These are phyloP conservation scores for Mus musculus DNA, from an alignment of 2,113 vertebrate species.

Conservation along the genomic window GRCm39 chr13:16906501-16907000, in stretches of 20 bases:
- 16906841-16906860: neutral
- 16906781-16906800: neutral
- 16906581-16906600: neutral
- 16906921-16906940: neutral
- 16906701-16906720: accelerated
- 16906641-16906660: neutral
- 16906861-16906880: neutral
- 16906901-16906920: neutral
- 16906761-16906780: too few relatives aligned
- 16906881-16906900: neutral
- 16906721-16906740: neutral
- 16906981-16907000: neutral
- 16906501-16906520: slow-evolving; percentile 3
- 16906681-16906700: neutral
- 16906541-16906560: slow-evolving; percentile 2
- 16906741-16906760: neutral
- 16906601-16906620: neutral
- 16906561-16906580: slow-evolving; percentile 3
- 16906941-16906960: neutral
- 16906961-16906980: neutral
- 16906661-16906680: neutral
- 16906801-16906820: neutral
- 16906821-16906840: neutral
- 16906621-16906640: neutral
- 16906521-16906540: slow-evolving; percentile 44